Base-by-base conservation (phyloP, 2,888 invertebrate species). In the Zeuzera pyrina region DNA sequence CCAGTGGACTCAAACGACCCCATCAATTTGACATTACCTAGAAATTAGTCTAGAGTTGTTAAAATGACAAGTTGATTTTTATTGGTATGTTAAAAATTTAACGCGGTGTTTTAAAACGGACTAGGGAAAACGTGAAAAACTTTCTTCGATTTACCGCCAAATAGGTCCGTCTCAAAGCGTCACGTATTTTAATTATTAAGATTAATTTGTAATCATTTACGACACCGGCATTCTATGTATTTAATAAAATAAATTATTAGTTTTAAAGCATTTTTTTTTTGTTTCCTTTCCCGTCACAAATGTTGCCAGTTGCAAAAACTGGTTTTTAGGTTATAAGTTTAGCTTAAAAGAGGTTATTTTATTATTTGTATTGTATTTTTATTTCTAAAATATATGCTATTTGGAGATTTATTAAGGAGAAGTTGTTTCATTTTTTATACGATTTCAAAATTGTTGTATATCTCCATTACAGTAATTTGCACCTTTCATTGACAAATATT, bases 21-120 rank as follows among this genome's bases (percentile, higher is more conserved):
- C 45, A 47, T 58, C 77, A 61, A 83, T 79, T 83, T 81, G 81
- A 73, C 78, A 74, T 81, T 83, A 81, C 81, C 79, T 83, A 83
- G 79, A 71, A 43, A 31, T 43, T 35, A 33, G 37, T 74, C 78
- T 79, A 83, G 81, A 36, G 79, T 81, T 70, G 47, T 56, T 72
- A 77, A 83, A 72, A 76, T 79, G 77, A 67, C 76, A 79, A 83
- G 71, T 79, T 77, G 78, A 50, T 43, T 52, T 47, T 45, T 45
- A 15, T 42, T 33, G 26, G 28, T 49, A 33, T 12, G 28, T 28
- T 28, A 28, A 2, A 3, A 26, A 19, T 26, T 4, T 12, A 15
- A 28, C 28, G 15, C 8, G 8, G 3, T 28, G 28, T 28, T 28
- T 28, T 15, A 15, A 15, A 15, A 15, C 3, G 27, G 7, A 2